A percentile compares a stretch with the other conserved stretches of the same genome.
Conservation (phyloP, 2,797 vertebrate genomes). For the Typhlichthys subterraneus region DNA sequence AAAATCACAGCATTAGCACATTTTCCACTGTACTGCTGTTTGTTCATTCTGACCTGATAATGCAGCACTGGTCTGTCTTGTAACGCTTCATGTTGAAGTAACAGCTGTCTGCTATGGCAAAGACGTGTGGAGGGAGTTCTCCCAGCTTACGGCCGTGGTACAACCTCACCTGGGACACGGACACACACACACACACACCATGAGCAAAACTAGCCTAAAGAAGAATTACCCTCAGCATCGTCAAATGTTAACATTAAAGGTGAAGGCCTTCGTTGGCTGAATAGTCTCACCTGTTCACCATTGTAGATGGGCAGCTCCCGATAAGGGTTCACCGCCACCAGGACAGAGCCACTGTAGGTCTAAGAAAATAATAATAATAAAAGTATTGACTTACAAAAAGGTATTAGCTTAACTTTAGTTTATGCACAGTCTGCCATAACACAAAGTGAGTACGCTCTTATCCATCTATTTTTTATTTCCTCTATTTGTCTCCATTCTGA, state of each 20-base stretch:
- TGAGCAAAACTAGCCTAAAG: neutral
- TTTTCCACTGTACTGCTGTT: neutral
- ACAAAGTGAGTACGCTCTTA: too few relatives aligned
- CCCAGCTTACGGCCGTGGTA: slow-evolving; percentile 84
- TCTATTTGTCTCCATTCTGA: too few relatives aligned
- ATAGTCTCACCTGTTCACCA: slow-evolving; percentile 69
- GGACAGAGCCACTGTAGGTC: slow-evolving; percentile 83
- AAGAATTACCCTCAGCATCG: neutral
- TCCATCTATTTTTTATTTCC: too few relatives aligned
- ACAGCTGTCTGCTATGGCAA: slow-evolving; percentile 88
- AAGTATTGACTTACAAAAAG: too few relatives aligned
- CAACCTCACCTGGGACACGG: slow-evolving; percentile 66
- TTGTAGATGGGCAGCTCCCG: slow-evolving; percentile 86
- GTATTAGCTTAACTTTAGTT: too few relatives aligned
- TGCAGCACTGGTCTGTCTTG: slow-evolving; percentile 85
- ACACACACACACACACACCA: neutral
- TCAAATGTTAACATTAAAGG: neutral
- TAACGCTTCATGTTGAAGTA: slow-evolving; percentile 87
- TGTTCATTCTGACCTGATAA: slow-evolving; percentile 82
- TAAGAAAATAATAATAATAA: slow-evolving; percentile 23
- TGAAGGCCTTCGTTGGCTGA: neutral
- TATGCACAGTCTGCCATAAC: too few relatives aligned
- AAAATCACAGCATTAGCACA: neutral
- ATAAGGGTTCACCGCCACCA: slow-evolving; percentile 94
- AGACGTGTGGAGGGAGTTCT: slow-evolving; percentile 89